Evolutionary conservation across 2,113 vertebrate species (phyloP).

Genomic region (Excalfactoria chinensis): DNA sequence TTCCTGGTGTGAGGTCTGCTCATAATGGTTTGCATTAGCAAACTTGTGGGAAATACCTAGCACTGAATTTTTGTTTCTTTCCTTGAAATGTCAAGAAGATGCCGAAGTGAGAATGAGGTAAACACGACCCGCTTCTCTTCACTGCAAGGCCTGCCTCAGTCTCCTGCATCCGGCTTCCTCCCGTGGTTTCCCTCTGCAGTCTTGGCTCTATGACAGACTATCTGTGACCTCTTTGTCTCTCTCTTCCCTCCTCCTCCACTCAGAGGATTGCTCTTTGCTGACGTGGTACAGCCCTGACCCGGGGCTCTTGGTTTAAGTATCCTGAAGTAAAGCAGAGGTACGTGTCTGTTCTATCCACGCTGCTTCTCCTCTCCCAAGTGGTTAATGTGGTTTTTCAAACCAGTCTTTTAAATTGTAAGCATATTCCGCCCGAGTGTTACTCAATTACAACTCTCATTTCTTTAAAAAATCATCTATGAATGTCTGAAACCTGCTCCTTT

Average conservation of each 20-base stretch:
- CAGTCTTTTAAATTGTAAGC: not conserved
- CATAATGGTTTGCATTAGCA: not conserved
- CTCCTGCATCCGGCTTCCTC: not conserved
- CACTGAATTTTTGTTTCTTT: not conserved
- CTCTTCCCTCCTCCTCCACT: not conserved
- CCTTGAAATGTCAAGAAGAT: not conserved
- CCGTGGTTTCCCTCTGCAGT: not conserved
- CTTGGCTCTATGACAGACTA: not conserved
- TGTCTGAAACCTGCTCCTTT: not conserved
- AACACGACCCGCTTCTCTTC: not conserved
- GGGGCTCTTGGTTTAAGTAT: not conserved
- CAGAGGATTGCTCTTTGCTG: conserved; percentile 7
- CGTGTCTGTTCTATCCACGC: not conserved
- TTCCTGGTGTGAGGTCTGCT: not conserved
- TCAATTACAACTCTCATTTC: not conserved
- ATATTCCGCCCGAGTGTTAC: not conserved
- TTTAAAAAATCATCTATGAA: not conserved
- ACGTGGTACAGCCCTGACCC: conserved; percentile 5
- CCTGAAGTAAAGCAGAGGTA: not conserved
- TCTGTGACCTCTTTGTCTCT: not conserved
- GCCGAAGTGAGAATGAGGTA: not conserved
- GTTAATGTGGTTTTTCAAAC: not conserved
- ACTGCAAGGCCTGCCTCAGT: not conserved
- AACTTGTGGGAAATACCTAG: not conserved
- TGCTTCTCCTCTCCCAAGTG: not conserved